Conservation (phyloP, 2,113 vertebrate genomes). For the Gorsachius goisagi region DNA sequence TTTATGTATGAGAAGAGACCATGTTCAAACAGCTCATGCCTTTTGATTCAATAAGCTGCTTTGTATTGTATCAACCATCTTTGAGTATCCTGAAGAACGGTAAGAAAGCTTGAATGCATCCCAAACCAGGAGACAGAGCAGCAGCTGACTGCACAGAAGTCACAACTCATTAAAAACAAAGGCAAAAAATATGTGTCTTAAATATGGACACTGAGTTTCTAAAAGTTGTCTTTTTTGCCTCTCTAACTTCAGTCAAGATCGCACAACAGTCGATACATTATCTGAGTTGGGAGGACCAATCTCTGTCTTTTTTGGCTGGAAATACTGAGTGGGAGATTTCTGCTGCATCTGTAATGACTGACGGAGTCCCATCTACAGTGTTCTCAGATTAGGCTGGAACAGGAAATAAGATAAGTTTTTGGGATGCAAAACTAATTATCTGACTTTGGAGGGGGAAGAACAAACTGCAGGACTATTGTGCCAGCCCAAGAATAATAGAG, state of each 20-base stretch:
- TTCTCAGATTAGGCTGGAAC: neutral
- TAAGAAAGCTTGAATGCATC: neutral
- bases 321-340: neutral
- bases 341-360: neutral
- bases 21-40: neutral
- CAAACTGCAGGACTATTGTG: neutral
- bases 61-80: neutral
- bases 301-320: neutral
- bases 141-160: neutral
- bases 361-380: neutral
- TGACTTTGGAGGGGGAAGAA: neutral
- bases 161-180: neutral
- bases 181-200: neutral
- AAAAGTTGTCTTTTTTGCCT: neutral
- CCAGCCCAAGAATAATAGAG: constrained; percentile 3
- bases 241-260: neutral
- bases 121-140: neutral
- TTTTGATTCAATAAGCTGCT: neutral
- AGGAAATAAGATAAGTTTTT: constrained; percentile 30
- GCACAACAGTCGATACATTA: neutral
- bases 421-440: neutral
- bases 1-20: neutral
- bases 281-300: neutral
- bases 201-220: neutral
- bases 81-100: neutral